Conservation (phyloP, 1,140 invertebrate species). For the Bombus difficillimus region DNA sequence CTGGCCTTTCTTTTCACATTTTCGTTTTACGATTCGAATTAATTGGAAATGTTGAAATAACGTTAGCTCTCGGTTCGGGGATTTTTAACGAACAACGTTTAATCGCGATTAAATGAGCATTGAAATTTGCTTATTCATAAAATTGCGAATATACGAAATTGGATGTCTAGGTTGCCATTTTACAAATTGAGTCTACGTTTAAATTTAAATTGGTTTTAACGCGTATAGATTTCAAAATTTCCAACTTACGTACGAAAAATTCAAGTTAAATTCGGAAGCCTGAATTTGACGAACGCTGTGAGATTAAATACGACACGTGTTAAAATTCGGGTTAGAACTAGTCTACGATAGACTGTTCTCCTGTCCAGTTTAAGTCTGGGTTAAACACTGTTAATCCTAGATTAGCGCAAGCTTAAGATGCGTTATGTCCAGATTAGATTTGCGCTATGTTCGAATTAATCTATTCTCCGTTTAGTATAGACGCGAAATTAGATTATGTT, state of each 20-base stretch:
- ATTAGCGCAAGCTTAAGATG: neutral
- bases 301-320: neutral
- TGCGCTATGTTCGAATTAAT: neutral
- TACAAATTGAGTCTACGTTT: neutral
- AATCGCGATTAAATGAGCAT: neutral
- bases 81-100: neutral
- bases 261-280: neutral
- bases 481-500: neutral
- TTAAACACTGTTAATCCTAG: slow-evolving; percentile 4
- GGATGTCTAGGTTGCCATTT: too few relatives aligned
- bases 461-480: neutral
- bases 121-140: neutral
- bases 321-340: neutral
- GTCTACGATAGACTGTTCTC: neutral
- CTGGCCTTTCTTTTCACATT: neutral
- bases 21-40: neutral
- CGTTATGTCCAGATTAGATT: neutral
- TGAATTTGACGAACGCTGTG: neutral
- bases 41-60: neutral
- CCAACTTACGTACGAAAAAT: too few relatives aligned
- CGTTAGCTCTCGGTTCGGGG: neutral
- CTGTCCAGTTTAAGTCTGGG: neutral
- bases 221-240: too few relatives aligned
- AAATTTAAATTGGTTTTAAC: neutral
- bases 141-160: neutral